Evolutionary conservation across 2,113 vertebrate genomes (phyloP), one percentile per base, ranked within the genome.

Genomic region (Pygoscelis adeliae): DNA sequence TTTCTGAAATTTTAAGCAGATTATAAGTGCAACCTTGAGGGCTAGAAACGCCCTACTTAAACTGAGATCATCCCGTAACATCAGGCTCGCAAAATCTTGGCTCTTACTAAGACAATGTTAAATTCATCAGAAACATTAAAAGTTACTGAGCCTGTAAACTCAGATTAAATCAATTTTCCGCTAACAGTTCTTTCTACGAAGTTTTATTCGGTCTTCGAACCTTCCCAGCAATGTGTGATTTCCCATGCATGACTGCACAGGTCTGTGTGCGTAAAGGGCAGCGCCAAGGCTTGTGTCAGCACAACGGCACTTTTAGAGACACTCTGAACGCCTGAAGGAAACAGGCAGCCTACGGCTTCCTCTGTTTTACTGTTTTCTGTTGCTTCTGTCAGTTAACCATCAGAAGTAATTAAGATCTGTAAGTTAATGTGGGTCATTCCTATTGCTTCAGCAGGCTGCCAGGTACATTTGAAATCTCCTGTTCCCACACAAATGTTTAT

Each of bases 341-440:
- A 11, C 3, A 6, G 26, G 58, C 49, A 66, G 83, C 55, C 50
- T 25, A 8, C 15, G 55, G 66, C 77, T 74, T 47, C 61, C 72
- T 89, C 74, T 73, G 55, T 63, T 78, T 88, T 16, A 36, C 63
- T 4, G 19, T 73, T 73, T 85, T 85, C 58, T 52, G 38, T 67
- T 52, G 71, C 53, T 81, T 23, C 80, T 8, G 55, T 52, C 89
- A 4, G 92, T 96, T 97, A 96, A 94, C 69, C 26, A 80, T 97
- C 95, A 96, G 21, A 95, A 96, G 56, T n/a, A 67, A 93, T 97
- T 97, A 97, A 90, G 70, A 70, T 89, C 78, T 80, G 0, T 56
- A 63, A 36, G 61, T 81, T 91, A 79, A 72, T 22, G 1, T 4
- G 61, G 89, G 78, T 47, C 59, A 74, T 83, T 76, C 74, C 77